These are phyloP conservation scores for Chelmon rostratus DNA, from an alignment of 2,797 vertebrate genomes.

Conservation along the genomic window DNA sequence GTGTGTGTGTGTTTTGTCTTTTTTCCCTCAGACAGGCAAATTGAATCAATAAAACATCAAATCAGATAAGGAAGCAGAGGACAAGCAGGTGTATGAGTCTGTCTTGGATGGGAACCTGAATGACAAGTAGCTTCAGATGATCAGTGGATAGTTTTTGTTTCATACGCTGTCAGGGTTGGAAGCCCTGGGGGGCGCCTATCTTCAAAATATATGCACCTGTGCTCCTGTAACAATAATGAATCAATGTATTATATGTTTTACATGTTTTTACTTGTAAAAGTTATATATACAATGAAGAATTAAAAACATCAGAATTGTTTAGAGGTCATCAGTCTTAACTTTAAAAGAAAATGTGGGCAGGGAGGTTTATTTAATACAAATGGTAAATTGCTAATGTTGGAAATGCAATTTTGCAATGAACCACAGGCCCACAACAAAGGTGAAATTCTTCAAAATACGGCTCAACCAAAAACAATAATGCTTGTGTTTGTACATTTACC, in stretches of 20 bases:
- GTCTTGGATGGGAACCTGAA: conserved; percentile 39
- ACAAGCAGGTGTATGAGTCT: conserved; percentile 25
- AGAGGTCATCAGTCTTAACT: background rate
- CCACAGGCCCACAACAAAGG: background rate
- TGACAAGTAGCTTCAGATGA: conserved; percentile 42
- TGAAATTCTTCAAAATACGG: background rate
- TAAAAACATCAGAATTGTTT: background rate
- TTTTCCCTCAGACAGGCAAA: conserved; percentile 47
- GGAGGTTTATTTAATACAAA: background rate
- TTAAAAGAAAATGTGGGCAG: background rate
- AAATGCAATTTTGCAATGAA: background rate
- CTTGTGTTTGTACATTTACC: background rate
- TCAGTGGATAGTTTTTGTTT: background rate
- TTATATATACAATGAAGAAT: background rate
- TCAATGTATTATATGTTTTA: background rate
- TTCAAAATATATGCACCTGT: background rate
- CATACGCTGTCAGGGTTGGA: background rate
- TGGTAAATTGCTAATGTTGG: background rate
- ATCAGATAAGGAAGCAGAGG: conserved; percentile 52
- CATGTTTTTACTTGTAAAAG: background rate
- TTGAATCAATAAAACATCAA: conserved; percentile 59
- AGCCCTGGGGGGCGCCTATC: background rate
- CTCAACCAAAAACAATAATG: background rate
- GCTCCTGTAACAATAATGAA: background rate
- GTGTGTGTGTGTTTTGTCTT: background rate